Conservation (phyloP, 2,888 invertebrate species). For the Galeruca laticollis region DNA sequence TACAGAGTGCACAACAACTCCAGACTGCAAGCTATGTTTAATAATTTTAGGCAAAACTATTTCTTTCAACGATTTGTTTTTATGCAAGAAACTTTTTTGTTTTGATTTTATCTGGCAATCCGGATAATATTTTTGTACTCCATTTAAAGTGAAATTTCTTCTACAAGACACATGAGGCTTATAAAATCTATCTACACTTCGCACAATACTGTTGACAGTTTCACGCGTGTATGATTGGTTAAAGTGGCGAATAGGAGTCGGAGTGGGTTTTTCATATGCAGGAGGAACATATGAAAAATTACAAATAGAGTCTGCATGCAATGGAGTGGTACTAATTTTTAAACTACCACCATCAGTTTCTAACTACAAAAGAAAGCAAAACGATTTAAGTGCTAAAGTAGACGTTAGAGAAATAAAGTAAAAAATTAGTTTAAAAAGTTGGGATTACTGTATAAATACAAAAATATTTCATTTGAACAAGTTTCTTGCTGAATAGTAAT, state of each 20-base stretch:
- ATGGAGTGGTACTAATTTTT: conserved; percentile 47
- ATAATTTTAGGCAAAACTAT: neutral
- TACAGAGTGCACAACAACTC: neutral
- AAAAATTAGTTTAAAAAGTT: conserved; percentile 17
- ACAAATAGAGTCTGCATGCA: conserved; percentile 55
- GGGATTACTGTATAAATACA: neutral
- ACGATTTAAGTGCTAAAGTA: conserved; percentile 35
- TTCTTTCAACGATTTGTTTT: conserved; percentile 21
- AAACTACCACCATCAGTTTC: conserved; percentile 57
- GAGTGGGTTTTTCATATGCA: conserved; percentile 50
- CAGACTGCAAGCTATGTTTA: neutral
- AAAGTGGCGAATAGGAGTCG: conserved; percentile 49
- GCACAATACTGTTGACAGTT: conserved; percentile 63
- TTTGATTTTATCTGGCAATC: conserved; percentile 43
- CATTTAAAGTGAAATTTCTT: conserved; percentile 62
- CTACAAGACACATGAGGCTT: conserved; percentile 61
- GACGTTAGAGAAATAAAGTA: conserved; percentile 19
- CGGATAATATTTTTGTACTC: conserved; percentile 63
- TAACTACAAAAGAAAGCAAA: conserved; percentile 60
- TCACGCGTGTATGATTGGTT: conserved; percentile 48
- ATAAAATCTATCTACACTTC: conserved; percentile 65
- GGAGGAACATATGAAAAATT: conserved; percentile 54
- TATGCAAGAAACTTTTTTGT: conserved; percentile 55
- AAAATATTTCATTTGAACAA: too few relatives aligned
- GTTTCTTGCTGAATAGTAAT: too few relatives aligned